Conservation (phyloP, 2,797 vertebrate genomes). For the Mus spretus region DNA sequence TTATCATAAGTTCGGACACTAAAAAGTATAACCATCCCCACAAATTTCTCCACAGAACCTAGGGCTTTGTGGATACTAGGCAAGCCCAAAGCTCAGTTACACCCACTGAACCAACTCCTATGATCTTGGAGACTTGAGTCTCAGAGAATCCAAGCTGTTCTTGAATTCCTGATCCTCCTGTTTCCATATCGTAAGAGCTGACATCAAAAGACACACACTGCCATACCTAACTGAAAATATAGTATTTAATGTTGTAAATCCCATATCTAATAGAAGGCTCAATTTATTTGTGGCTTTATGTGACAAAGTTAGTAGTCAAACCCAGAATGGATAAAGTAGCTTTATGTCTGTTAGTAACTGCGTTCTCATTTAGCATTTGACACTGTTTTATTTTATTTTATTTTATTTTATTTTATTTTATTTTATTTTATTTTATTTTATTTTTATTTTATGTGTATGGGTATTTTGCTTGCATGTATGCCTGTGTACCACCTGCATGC, state of each 20-base stretch:
- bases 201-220: neutral
- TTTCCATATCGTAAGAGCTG: neutral
- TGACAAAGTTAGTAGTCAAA: conserved; percentile 47
- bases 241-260: conserved; percentile 58
- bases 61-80: neutral
- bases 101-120: neutral
- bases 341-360: conserved; percentile 54
- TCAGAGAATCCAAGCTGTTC: neutral
- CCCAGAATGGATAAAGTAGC: neutral
- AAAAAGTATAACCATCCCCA: neutral
- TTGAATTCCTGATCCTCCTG: neutral
- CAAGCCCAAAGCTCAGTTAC: neutral
- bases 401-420: too few relatives aligned
- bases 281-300: conserved; percentile 39
- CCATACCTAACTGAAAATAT: neutral
- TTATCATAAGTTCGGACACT: neutral
- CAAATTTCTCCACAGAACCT: neutral
- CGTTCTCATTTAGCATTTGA: neutral
- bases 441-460: neutral
- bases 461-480: neutral
- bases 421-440: too few relatives aligned
- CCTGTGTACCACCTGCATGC: neutral
- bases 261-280: conserved; percentile 39
- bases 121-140: neutral
- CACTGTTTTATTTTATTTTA: neutral